These are phyloP conservation scores for Pangasius sanitwongsei DNA, from an alignment of 2,797 vertebrate species.

Conservation along the genomic window DNA sequence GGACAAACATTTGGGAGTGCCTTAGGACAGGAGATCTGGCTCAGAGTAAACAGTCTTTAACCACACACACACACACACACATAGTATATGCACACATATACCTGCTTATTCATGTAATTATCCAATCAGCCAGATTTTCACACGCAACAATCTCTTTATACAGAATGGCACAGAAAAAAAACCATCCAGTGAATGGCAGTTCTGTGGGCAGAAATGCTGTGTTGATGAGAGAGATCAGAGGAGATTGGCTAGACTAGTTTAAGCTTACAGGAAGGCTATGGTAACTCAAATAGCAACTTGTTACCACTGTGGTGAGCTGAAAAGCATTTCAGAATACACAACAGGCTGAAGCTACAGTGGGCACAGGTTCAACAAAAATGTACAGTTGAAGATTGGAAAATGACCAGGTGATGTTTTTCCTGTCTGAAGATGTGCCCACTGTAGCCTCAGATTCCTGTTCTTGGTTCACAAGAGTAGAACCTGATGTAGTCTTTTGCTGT, in stretches of 20 bases:
- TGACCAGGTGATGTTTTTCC: not conserved
- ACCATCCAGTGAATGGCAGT: not conserved
- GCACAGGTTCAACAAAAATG: not conserved
- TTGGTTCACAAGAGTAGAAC: not conserved
- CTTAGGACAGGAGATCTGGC: constrained; percentile 29
- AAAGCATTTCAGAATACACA: not conserved
- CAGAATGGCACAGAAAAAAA: not conserved
- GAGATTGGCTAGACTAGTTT: not conserved
- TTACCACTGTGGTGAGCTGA: not conserved
- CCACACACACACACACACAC: constrained; percentile 1
- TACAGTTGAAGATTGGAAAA: not conserved
- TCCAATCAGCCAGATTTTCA: not conserved
- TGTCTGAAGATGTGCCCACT: not conserved
- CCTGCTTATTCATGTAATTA: not conserved
- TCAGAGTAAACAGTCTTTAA: constrained; percentile 33
- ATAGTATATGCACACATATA: not conserved
- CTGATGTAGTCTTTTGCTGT: not conserved
- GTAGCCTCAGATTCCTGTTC: not conserved
- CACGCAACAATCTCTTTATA: not conserved
- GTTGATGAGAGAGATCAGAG: not conserved
- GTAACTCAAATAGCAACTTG: not conserved
- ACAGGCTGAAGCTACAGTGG: not conserved
- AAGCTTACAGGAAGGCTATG: not conserved
- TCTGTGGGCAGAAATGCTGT: not conserved
- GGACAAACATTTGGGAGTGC: constrained; percentile 30